Evolutionary conservation across 2,888 invertebrate species (phyloP).

Genomic region (Ceriagrion tenellum): DNA sequence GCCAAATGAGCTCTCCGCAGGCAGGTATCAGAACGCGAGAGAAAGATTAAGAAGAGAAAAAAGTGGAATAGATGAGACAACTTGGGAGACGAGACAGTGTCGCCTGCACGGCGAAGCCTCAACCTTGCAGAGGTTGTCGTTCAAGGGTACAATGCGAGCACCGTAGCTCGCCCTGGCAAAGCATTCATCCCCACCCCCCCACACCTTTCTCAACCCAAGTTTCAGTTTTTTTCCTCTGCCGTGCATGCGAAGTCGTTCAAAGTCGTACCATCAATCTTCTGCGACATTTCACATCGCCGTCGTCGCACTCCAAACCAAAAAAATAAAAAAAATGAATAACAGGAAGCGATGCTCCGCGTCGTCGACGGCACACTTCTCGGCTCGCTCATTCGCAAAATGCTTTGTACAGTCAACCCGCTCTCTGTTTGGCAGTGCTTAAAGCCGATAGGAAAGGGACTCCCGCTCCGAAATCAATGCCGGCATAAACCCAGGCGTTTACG

Average conservation of each 20-base stretch:
- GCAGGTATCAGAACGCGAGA: not conserved
- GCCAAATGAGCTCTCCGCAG: not conserved
- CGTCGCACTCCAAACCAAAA: not conserved
- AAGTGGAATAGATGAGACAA: too few species aligned
- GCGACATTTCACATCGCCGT: slow-evolving; percentile 12
- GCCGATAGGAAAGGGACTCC: not conserved
- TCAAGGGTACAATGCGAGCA: not conserved
- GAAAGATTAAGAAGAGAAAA: too few species aligned
- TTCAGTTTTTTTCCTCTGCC: not conserved
- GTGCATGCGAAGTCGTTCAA: not conserved
- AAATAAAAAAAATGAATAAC: not conserved
- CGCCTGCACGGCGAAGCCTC: not conserved
- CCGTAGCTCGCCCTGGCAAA: too few species aligned
- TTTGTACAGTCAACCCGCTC: not conserved
- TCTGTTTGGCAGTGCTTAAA: not conserved
- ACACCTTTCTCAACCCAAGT: too few species aligned
- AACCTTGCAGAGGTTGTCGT: not conserved
- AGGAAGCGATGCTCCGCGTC: not conserved
- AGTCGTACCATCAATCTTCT: not conserved
- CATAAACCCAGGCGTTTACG: not conserved
- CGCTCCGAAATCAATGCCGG: not conserved
- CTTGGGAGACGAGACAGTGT: not conserved
- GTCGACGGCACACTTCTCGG: not conserved
- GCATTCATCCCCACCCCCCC: too few species aligned
- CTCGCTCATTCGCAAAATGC: not conserved